Evolutionary conservation across 1,140 invertebrate genomes (phyloP).

Genomic region (Leptopilina boulardi): DNA sequence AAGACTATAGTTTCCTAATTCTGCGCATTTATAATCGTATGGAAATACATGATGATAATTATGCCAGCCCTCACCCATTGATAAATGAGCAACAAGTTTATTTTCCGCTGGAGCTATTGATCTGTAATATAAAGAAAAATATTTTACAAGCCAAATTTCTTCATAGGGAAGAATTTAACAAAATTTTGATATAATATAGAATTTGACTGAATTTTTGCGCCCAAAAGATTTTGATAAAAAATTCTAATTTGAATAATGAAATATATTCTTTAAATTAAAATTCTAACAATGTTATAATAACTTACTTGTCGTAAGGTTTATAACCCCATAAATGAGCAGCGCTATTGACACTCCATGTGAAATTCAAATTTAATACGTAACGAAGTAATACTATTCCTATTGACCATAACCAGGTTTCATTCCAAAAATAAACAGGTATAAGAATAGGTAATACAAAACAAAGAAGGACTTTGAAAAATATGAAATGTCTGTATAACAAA

Average conservation of each 20-base stretch:
- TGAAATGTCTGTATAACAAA: constrained; percentile 84
- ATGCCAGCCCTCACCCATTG: constrained; percentile 82
- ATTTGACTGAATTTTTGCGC: no score
- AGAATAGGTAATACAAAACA: constrained; percentile 86
- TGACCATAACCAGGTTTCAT: constrained; percentile 72
- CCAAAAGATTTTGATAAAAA: no score
- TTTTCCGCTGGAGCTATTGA: constrained; percentile 82
- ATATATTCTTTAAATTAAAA: no score
- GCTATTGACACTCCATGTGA: constrained; percentile 88
- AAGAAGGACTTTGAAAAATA: constrained; percentile 81
- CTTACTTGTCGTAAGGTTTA: constrained; percentile 84
- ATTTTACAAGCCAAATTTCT: no score
- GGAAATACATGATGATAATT: constrained; percentile 95
- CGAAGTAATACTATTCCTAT: constrained; percentile 79
- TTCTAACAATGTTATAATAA: no score
- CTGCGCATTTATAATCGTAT: constrained; percentile 87
- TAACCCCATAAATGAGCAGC: constrained; percentile 85
- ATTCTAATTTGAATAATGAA: no score
- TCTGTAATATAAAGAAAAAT: constrained; percentile 68
- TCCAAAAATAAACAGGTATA: constrained; percentile 84
- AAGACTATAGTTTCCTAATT: constrained; percentile 76
- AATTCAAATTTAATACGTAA: constrained; percentile 81
- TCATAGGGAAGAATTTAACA: no score
- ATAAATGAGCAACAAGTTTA: constrained; percentile 56
- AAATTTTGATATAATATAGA: no score